Conservation (phyloP, 2,888 invertebrate species). For the Allolobophora icterica region DNA sequence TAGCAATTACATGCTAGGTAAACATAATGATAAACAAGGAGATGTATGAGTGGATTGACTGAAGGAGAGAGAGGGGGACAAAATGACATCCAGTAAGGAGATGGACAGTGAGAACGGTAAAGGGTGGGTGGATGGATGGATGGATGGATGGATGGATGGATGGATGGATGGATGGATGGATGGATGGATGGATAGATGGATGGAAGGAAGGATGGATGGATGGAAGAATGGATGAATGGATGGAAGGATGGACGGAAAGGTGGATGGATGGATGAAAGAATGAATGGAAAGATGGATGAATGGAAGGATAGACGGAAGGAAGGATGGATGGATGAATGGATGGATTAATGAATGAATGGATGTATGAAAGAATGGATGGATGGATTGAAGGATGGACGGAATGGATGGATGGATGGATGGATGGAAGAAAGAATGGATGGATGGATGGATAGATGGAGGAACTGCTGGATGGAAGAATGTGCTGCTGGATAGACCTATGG, state of each 20-base stretch:
- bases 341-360: not conserved
- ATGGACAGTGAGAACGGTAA: not conserved
- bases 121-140: not conserved
- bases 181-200: not conserved
- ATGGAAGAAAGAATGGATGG: too few relatives aligned
- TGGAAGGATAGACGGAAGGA: not conserved
- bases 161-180: not conserved
- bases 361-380: not conserved
- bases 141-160: not conserved
- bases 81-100: not conserved
- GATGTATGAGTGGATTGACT: too few relatives aligned
- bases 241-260: not conserved
- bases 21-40: too few relatives aligned
- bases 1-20: not conserved
- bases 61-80: not conserved
- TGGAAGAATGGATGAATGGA: not conserved
- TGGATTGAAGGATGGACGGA: not conserved
- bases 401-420: too few relatives aligned
- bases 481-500: too few relatives aligned
- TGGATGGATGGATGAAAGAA: not conserved
- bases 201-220: not conserved
- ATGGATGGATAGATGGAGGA: too few relatives aligned
- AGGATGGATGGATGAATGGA: not conserved
- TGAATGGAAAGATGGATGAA: not conserved
- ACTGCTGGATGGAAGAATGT: too few relatives aligned